Percentiles rank a stretch among this genome's conserved stretches.
Conservation (phyloP, 2,113 vertebrate genomes). For the Neogale vison region DNA sequence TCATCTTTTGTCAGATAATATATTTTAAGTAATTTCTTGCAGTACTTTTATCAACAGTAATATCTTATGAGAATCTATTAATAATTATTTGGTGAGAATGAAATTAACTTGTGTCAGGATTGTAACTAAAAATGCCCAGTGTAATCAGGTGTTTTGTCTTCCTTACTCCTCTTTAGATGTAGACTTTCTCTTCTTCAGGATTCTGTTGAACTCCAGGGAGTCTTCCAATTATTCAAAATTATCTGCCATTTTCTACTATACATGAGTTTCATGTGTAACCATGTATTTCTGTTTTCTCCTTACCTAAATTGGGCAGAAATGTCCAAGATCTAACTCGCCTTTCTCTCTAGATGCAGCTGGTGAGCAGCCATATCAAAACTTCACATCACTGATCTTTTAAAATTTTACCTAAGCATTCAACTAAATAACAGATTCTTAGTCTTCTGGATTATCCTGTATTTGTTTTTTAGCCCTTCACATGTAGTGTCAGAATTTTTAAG, state of each 20-base stretch:
- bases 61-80: conserved; percentile 31
- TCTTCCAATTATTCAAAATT: conserved; percentile 54
- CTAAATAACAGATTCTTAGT: neutral
- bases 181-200: conserved; percentile 43
- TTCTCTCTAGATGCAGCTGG: neutral
- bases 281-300: conserved; percentile 47
- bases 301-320: conserved; percentile 35
- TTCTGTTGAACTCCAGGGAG: conserved; percentile 29
- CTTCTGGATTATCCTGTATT: conserved; percentile 53
- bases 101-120: conserved; percentile 58
- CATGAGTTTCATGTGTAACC: neutral
- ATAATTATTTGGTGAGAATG: conserved; percentile 39
- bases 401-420: conserved; percentile 18
- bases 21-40: conserved; percentile 45
- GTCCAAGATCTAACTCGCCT: neutral
- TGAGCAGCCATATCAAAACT: neutral
- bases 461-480: conserved; percentile 48
- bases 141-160: neutral
- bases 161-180: neutral
- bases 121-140: conserved; percentile 18
- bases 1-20: neutral
- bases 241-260: conserved; percentile 32
- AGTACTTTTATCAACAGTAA: conserved; percentile 29
- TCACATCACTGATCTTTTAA: conserved; percentile 6
- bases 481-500: conserved; percentile 56